Evolutionary conservation across 2,797 vertebrate species (phyloP).

Genomic region (Halcyon badia): DNA sequence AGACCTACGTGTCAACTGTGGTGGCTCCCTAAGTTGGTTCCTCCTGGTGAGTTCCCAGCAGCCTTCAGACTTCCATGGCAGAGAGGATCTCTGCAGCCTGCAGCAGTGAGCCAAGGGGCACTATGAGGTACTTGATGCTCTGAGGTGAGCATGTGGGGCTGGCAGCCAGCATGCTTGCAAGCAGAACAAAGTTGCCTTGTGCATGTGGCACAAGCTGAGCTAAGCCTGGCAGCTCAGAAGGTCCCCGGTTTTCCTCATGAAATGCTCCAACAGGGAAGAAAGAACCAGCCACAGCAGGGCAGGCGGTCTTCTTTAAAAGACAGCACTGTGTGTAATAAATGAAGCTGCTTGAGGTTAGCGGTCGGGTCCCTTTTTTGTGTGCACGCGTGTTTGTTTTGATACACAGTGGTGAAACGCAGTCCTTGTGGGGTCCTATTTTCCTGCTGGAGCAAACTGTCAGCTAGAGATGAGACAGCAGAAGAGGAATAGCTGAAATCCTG

Average conservation of each 20-base stretch:
- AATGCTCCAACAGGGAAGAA: not conserved
- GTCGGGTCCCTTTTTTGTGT: not conserved
- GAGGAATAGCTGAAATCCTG: not conserved
- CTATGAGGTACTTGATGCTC: not conserved
- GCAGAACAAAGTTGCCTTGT: not conserved
- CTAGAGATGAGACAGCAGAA: not conserved
- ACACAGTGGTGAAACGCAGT: not conserved
- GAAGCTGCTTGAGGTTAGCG: not conserved
- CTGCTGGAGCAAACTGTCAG: conserved; percentile 23
- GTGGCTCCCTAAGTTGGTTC: not conserved
- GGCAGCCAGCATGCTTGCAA: not conserved
- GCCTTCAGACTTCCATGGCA: not conserved
- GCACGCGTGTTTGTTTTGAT: not conserved
- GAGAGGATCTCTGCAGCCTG: not conserved
- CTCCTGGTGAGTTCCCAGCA: not conserved
- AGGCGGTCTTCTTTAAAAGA: not conserved
- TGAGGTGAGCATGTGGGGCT: accelerated
- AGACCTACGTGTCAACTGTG: accelerated
- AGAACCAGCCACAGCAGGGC: not conserved
- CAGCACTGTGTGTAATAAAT: not conserved
- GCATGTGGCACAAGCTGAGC: accelerated
- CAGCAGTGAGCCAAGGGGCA: not conserved
- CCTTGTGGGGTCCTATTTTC: not conserved
- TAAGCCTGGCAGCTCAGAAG: not conserved
- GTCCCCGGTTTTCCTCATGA: not conserved